Conservation (phyloP, 2,113 vertebrate species). For the Callospermophilus lateralis region DNA sequence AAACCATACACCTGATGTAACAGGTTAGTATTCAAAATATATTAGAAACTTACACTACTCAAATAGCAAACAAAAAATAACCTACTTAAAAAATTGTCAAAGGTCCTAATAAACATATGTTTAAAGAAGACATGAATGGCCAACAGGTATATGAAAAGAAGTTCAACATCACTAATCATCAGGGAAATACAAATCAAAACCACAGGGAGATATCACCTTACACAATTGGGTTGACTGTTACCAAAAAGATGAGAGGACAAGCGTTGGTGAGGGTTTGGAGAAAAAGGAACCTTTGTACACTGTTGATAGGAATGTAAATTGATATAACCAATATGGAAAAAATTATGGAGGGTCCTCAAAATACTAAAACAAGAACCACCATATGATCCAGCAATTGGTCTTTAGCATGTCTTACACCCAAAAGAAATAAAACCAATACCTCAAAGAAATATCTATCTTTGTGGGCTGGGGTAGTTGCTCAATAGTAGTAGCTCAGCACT, state of each 20-base stretch:
- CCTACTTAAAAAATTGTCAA: not conserved
- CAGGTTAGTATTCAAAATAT: not conserved
- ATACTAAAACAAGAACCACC: not conserved
- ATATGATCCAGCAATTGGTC: not conserved
- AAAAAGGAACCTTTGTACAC: not conserved
- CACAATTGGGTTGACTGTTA: too few species aligned
- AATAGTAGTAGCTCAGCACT: too few species aligned
- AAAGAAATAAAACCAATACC: not conserved
- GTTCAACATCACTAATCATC: too few species aligned
- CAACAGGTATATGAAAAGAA: too few species aligned
- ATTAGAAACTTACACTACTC: not conserved
- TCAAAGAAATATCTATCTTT: too few species aligned
- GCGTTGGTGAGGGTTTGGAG: not conserved
- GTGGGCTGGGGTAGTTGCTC: too few species aligned
- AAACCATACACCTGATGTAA: not conserved
- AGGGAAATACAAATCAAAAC: too few species aligned
- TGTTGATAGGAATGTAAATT: not conserved
- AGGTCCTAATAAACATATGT: not conserved
- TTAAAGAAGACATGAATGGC: too few species aligned
- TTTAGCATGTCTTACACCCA: not conserved
- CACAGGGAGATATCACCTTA: too few species aligned
- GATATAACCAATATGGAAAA: not conserved
- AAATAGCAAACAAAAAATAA: not conserved
- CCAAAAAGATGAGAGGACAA: not conserved
- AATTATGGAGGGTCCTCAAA: not conserved